A percentile compares a stretch with the other conserved stretches of the same genome.
phyloP scores from a whole-genome alignment of 2,888 invertebrate species.

The Dasysyrphus tricinctus region DNA sequence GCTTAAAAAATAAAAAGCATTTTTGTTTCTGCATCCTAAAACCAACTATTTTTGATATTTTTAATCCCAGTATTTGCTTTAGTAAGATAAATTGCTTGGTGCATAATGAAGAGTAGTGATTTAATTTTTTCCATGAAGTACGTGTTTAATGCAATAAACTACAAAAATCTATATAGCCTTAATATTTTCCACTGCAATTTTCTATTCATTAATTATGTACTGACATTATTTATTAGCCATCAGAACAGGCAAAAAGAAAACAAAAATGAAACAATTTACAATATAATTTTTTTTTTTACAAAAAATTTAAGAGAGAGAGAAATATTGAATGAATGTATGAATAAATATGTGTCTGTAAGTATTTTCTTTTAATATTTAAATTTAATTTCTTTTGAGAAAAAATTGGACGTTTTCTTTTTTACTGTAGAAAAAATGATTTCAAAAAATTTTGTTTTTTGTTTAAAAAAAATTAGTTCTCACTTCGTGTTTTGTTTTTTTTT shows the following conservation, averaged over 20 bases:
- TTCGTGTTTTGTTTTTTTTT: slow-evolving; percentile 40
- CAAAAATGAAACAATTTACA: background rate
- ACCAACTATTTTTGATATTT: slow-evolving; percentile 29
- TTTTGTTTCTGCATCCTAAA: slow-evolving; percentile 3
- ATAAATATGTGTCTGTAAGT: slow-evolving; percentile 28
- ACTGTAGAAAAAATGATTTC: slow-evolving; percentile 71
- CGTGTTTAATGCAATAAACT: slow-evolving; percentile 25
- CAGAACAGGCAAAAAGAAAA: slow-evolving; percentile 3
- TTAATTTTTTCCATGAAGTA: slow-evolving; percentile 27
- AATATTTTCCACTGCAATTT: slow-evolving; percentile 28
- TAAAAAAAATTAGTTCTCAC: slow-evolving; percentile 68
- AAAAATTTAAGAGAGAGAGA: slow-evolving; percentile 34
- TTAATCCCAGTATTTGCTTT: slow-evolving; percentile 27
- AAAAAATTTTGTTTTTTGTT: slow-evolving; percentile 55
- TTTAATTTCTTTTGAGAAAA: slow-evolving; percentile 67
- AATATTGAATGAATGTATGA: slow-evolving; percentile 24
- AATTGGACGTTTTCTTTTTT: slow-evolving; percentile 74
- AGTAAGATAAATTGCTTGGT: slow-evolving; percentile 28
- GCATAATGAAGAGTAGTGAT: slow-evolving; percentile 37
- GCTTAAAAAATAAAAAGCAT: background rate
- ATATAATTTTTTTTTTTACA: slow-evolving; percentile 7
- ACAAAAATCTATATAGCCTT: slow-evolving; percentile 33
- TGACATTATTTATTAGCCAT: slow-evolving; percentile 3
- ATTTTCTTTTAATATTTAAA: slow-evolving; percentile 27
- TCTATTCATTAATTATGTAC: slow-evolving; percentile 1